Conservation (phyloP, 2,113 vertebrate species). For the Argyrosomus japonicus region DNA sequence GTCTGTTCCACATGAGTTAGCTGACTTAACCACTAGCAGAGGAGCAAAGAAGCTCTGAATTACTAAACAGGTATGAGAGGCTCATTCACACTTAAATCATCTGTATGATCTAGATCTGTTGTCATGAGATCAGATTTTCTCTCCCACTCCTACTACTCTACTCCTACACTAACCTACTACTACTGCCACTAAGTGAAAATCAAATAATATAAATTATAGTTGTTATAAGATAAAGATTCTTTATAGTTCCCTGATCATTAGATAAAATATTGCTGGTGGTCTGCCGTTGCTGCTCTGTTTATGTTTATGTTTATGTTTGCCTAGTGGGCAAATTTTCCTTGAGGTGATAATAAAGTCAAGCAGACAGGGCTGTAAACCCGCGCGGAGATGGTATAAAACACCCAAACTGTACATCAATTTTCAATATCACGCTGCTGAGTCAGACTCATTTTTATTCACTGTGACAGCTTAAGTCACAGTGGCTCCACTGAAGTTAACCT, state of each 20-base stretch:
- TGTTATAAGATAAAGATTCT: not conserved
- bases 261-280: not conserved
- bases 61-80: constrained; percentile 9
- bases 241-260: not conserved
- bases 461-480: constrained; percentile 39
- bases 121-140: not conserved
- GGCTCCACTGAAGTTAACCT: constrained; percentile 54
- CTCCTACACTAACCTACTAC: not conserved
- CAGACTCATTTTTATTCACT: constrained; percentile 50
- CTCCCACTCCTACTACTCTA: not conserved
- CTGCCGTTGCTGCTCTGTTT: not conserved
- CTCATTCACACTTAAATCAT: not conserved
- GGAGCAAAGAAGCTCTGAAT: not conserved
- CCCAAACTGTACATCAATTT: constrained; percentile 39
- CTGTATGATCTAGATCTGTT: not conserved
- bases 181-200: not conserved
- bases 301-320: constrained; percentile 15
- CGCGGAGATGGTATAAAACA: constrained; percentile 13
- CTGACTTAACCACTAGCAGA: not conserved
- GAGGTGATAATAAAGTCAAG: constrained; percentile 40
- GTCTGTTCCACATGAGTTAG: not conserved
- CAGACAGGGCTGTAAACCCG: constrained; percentile 41
- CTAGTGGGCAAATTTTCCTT: constrained; percentile 4
- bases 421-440: constrained; percentile 44
- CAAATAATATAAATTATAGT: not conserved